A percentile compares a stretch with the other conserved stretches of the same genome.
These are phyloP conservation scores for Hirundo rustica DNA, from an alignment of 2,797 vertebrate genomes.

Conservation along the genomic window DNA sequence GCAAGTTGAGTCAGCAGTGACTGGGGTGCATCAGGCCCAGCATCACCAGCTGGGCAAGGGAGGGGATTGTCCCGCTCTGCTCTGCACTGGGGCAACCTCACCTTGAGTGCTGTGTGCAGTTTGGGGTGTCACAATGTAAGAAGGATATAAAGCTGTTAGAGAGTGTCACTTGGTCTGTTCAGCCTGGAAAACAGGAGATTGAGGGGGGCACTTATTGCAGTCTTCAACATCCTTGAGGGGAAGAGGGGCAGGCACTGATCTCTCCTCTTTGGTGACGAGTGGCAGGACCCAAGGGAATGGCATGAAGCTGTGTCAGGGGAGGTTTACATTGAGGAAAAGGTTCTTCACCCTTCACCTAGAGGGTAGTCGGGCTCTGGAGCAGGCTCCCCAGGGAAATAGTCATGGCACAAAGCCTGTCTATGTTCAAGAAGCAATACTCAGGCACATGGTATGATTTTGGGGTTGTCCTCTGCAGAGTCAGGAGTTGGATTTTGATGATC, in stretches of 20 bases:
- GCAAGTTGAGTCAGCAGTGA: not conserved
- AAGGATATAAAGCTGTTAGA: not conserved
- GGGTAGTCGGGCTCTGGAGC: not conserved
- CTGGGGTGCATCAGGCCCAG: not conserved
- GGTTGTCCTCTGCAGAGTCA: not conserved
- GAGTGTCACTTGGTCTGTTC: not conserved
- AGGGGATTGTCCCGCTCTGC: not conserved
- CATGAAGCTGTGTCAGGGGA: not conserved
- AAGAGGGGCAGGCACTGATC: not conserved
- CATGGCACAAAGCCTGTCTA: not conserved
- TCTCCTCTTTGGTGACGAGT: not conserved
- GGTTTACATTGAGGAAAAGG: not conserved
- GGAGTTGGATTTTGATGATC: not conserved
- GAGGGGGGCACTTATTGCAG: not conserved
- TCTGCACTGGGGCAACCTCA: not conserved
- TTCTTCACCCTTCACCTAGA: not conserved
- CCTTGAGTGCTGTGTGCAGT: accelerated
- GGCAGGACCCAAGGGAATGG: not conserved
- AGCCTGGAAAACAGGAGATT: not conserved
- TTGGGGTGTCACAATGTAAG: not conserved
- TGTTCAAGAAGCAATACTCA: not conserved
- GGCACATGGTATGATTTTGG: not conserved
- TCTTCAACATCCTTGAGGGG: not conserved
- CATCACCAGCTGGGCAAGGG: not conserved
- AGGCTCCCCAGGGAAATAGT: not conserved